Base-by-base conservation (phyloP, 2,797 vertebrate genomes). In the Cirrhinus molitorella region DNA sequence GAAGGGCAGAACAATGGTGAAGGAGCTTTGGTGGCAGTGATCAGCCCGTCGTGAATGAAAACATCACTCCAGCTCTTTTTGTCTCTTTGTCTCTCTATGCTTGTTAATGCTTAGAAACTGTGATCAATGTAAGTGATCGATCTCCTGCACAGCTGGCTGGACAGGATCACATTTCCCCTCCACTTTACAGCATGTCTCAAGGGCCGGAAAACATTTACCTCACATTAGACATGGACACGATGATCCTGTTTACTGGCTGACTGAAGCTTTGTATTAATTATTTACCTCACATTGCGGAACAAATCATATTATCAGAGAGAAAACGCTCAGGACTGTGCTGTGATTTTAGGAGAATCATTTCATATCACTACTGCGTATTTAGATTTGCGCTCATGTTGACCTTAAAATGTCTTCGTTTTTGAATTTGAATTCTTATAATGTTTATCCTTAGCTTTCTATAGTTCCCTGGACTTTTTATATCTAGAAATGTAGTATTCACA, bases 91-190 rank as follows among this genome's bases (percentile, higher is more conserved):
- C 28, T 28, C 51, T 79, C 47, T 65, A 51, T 68, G 83, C 83
- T 89, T 87, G 89, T 90, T 89, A 88, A 55, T 76, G 79, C 37
- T 80, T 86, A 86, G 84, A 86, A 83, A 90, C 83, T 82, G 79
- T 88, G 89, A 90, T 92, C 88, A 85, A 81, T 86, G 85, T 61
- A 59, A 8, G 53, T 73, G 86, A 88, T 92, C 80, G 87, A 91
- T 90, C 78, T 84, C 75, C 79, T 55, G 55, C 83, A 84, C 55
- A 68, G 83, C 86, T 79, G 76, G 83, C 85, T 19, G 65, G 79
- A 89, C 85, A 81, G 68, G 75, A 89, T 87, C 81, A 74, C 85
- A 83, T 91, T 82, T 89, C 87, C 83, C 73, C 79, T 85, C 66
- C 65, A 28, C 73, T 85, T 85, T 65, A 83, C 85, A 83, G 71